Evolutionary conservation across 64 coral and sea anemone species (phyloP).

Genomic region (Porites lutea): DNA sequence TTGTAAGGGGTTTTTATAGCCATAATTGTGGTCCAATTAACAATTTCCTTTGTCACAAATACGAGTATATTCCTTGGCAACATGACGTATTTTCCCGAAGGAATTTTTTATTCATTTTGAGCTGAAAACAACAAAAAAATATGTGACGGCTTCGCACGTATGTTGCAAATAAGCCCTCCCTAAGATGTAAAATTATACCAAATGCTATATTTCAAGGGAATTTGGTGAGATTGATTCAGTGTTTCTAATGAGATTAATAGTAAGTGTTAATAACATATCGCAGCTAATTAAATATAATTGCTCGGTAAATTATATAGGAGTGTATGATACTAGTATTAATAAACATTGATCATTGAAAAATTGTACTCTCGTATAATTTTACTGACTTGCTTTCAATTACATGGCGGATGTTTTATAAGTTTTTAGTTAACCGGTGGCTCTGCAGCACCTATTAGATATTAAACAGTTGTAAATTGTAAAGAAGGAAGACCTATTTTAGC

Average conservation of each 20-base stretch:
- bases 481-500: background rate
- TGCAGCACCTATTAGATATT: background rate
- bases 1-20: background rate
- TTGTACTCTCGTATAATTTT: no score
- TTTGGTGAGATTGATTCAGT: background rate
- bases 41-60: background rate
- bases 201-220: background rate
- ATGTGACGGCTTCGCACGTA: no score
- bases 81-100: no score
- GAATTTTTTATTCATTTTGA: no score
- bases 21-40: background rate
- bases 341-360: no score
- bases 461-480: constrained; percentile 33
- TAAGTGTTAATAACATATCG: background rate
- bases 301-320: background rate
- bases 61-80: no score
- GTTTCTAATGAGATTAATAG: background rate
- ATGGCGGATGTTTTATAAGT: background rate
- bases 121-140: no score
- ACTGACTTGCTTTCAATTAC: background rate
- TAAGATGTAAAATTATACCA: background rate
- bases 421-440: background rate
- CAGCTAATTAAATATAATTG: background rate
- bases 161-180: no score
- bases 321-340: background rate